Conservation (phyloP, 2,797 vertebrate genomes). For the Acropternis orthonyx region DNA sequence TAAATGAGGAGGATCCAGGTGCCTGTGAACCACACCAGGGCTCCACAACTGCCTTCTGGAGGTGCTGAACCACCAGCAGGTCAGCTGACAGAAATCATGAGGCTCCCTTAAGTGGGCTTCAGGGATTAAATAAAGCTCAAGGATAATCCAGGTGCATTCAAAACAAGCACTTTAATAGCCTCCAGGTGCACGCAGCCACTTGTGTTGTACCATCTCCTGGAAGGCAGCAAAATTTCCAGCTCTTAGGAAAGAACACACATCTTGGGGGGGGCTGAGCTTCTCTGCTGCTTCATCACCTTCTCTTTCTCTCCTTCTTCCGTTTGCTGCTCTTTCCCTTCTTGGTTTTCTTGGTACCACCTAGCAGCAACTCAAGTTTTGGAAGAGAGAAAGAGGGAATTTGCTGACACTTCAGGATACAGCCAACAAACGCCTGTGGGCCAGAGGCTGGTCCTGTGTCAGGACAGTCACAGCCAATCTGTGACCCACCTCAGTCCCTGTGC, state of each 20-base stretch:
- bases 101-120: not conserved
- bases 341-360: not conserved
- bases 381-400: not conserved
- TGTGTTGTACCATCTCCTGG: not conserved
- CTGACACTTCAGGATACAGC: not conserved
- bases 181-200: not conserved
- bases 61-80: not conserved
- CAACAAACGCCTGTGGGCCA: not conserved
- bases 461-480: not conserved
- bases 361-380: not conserved
- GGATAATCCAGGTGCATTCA: not conserved
- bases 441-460: not conserved
- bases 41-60: not conserved
- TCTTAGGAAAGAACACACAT: not conserved
- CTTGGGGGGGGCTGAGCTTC: not conserved
- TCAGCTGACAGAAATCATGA: not conserved
- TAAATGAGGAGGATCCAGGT: not conserved
- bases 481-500: not conserved
- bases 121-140: conserved; percentile 18
- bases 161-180: conserved; percentile 16
- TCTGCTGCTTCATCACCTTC: not conserved
- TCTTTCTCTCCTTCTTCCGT: not conserved
- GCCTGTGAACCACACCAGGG: not conserved
- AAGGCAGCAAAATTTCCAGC: not conserved
- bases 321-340: not conserved